phyloP scores from a whole-genome alignment of 2,888 invertebrate genomes.

The Carcina quercana region DNA sequence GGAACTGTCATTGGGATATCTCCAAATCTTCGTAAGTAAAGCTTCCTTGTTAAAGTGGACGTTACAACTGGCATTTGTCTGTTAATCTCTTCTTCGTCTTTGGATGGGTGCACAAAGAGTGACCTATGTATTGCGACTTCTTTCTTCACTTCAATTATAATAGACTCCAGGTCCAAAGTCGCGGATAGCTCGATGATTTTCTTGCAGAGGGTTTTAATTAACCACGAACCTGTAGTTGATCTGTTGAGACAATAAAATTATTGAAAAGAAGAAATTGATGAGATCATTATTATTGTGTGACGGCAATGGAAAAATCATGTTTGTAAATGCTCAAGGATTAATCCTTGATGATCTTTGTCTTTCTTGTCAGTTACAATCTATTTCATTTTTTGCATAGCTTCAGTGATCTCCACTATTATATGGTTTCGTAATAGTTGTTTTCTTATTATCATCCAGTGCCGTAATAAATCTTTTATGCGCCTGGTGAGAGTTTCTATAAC shows the following conservation, averaged over 20 bases:
- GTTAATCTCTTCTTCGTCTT: constrained; percentile 31
- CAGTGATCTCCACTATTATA: no score
- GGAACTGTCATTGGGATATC: not conserved
- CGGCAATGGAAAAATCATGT: no score
- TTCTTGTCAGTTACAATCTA: no score
- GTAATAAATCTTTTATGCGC: no score
- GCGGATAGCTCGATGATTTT: constrained; percentile 5
- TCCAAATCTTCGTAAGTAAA: constrained; percentile 29
- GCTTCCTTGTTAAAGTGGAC: constrained; percentile 42
- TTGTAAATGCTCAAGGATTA: no score
- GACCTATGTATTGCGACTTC: constrained; percentile 4
- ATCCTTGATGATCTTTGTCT: no score
- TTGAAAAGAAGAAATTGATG: no score
- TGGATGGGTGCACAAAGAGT: constrained; percentile 22
- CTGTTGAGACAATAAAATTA: constrained; percentile 7
- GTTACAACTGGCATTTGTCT: constrained; percentile 43
- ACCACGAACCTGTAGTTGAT: constrained; percentile 11
- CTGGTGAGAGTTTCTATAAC: no score
- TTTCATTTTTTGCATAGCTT: no score
- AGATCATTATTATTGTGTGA: no score
- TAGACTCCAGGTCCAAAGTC: constrained; percentile 7
- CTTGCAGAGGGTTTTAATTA: constrained; percentile 15
- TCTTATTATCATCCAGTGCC: no score
- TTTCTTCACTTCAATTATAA: constrained; percentile 6
- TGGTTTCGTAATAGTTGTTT: no score